phyloP scores from a whole-genome alignment of 2,113 vertebrate species.

The Halichoeres trimaculatus region DNA sequence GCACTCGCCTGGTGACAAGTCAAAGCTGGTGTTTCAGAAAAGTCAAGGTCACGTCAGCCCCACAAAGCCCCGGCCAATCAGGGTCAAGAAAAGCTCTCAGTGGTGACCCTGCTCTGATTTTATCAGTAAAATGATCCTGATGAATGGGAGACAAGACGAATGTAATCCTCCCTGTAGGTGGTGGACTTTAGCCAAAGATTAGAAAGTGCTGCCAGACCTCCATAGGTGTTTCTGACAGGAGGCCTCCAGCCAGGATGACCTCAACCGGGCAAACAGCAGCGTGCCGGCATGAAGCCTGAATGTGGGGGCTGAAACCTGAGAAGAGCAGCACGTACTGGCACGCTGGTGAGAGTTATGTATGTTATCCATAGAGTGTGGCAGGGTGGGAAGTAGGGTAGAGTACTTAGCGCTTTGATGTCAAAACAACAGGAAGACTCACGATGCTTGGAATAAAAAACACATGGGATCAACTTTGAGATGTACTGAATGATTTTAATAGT shows the following conservation, averaged over 20 bases:
- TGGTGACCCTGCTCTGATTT: conserved; percentile 34
- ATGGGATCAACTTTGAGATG: not conserved
- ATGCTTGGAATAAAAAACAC: not conserved
- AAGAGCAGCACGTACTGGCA: conserved; percentile 38
- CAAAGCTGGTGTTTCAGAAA: conserved; percentile 50
- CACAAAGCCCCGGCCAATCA: conserved; percentile 13
- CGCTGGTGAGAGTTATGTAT: conserved; percentile 27
- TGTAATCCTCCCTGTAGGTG: conserved; percentile 4
- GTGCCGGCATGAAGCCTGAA: conserved; percentile 31
- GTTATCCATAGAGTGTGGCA: conserved; percentile 35
- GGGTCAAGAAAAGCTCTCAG: conserved; percentile 30
- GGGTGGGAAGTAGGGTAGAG: conserved; percentile 5
- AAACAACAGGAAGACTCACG: not conserved
- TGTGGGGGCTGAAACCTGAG: conserved; percentile 46
- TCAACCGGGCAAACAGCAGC: conserved; percentile 57
- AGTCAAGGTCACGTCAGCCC: conserved; percentile 27
- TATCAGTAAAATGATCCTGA: conserved; percentile 46
- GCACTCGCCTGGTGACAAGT: conserved; percentile 30
- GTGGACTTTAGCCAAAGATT: not conserved
- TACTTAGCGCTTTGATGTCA: not conserved
- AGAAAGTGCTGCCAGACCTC: conserved; percentile 54
- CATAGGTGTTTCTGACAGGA: conserved; percentile 61
- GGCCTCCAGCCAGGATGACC: conserved; percentile 59
- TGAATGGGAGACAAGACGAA: too few species aligned
- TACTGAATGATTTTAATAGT: not conserved